Evolutionary conservation across 2,888 invertebrate species (phyloP).

Genomic region (Athalia cordata): DNA sequence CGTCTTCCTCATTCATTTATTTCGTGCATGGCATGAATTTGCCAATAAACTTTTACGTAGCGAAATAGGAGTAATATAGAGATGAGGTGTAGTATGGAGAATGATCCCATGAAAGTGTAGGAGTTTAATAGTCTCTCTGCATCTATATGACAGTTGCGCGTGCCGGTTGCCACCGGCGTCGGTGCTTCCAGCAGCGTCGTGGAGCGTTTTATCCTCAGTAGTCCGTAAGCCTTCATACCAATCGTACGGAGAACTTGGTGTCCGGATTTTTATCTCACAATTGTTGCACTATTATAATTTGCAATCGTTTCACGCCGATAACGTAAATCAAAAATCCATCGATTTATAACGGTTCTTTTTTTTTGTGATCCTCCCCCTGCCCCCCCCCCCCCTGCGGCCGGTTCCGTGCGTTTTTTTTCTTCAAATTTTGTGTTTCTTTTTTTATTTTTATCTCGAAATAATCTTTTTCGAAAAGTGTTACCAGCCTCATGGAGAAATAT

Average conservation of each 20-base stretch:
- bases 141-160: constrained; percentile 50
- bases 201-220: constrained; percentile 64
- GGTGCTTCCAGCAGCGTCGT: constrained; percentile 49
- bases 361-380: neutral
- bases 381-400: no score
- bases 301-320: constrained; percentile 1
- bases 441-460: neutral
- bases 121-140: constrained; percentile 7
- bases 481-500: neutral
- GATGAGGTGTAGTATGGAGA: neutral
- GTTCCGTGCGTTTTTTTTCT: neutral
- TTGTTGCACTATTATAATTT: neutral
- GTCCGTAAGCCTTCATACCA: constrained; percentile 68
- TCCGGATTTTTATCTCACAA: no score
- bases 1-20: no score
- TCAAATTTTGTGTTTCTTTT: neutral
- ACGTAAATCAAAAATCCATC: neutral
- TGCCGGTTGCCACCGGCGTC: constrained; percentile 37
- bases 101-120: neutral
- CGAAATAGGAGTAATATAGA: neutral
- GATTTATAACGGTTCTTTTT: neutral
- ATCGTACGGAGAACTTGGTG: constrained; percentile 58
- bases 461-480: neutral
- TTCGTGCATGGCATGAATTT: no score
- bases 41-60: neutral